Evolutionary conservation across 2,888 invertebrate species (phyloP).

Genomic region (Catocala nupta): DNA sequence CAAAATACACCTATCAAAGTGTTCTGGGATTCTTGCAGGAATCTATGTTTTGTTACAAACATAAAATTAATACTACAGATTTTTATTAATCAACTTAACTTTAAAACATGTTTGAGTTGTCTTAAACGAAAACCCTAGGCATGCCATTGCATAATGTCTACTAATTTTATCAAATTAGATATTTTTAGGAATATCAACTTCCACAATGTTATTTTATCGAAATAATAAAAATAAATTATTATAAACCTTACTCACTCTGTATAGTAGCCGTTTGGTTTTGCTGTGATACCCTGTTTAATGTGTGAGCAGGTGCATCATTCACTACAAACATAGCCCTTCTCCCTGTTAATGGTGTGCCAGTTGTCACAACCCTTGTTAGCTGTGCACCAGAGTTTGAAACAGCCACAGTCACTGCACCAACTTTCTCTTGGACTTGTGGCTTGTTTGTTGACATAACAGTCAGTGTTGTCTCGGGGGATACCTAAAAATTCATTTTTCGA

Average conservation of each 20-base stretch:
- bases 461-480: conserved; percentile 83
- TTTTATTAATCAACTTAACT: no score
- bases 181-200: no score
- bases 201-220: no score
- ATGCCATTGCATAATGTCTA: no score
- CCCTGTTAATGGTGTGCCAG: conserved; percentile 72
- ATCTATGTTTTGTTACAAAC: no score
- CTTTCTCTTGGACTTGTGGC: conserved; percentile 84
- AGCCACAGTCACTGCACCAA: conserved; percentile 78
- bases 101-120: no score
- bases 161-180: no score
- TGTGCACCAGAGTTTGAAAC: conserved; percentile 80
- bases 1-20: no score
- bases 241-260: conserved; percentile 71
- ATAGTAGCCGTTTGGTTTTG: conserved; percentile 84
- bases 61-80: no score
- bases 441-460: conserved; percentile 85
- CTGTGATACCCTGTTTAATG: conserved; percentile 78
- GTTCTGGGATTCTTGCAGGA: no score
- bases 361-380: conserved; percentile 78
- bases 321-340: conserved; percentile 84
- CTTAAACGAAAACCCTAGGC: no score
- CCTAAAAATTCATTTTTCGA: conserved; percentile 61
- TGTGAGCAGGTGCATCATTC: conserved; percentile 78
- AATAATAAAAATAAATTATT: no score